Base-by-base conservation (phyloP, 1,140 invertebrate species). In the Drosophila pectinifera region DNA sequence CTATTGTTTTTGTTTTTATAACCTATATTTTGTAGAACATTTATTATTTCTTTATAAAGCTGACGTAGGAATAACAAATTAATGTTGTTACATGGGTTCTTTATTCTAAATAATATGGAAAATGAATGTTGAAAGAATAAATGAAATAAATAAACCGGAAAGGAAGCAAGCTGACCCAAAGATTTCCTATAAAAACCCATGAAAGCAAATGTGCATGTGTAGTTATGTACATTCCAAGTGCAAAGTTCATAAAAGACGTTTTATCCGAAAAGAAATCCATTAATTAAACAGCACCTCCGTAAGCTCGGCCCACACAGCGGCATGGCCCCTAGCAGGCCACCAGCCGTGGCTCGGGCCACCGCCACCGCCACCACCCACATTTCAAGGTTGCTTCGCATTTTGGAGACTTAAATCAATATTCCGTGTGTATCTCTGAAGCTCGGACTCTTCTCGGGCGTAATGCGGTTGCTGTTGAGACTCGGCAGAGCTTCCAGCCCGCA, bases 331-430 rank as follows among this genome's bases (percentile, higher is more conserved):
- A 49, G 34, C 55, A 41, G 39, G 11, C n/a, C 62, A 31, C 11
- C 14, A 20, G 45, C 59, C 38, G 22, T 28, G 48, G 39, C 46
- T 28, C 0, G 26, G 26, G 6, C 22, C 22, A 2, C 22, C 22
- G 22, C 55, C 59, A 41, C 54, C 38, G 49, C 48, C 48, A 55
- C 83, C 83, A 63, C 79, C 65, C 79, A 81, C 73, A 80, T 73
- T 76, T 80, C 84, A 86, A 86, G 69, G 69, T 73, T 84, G 74
- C 80, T 74, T 63, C 74, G 57, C 64, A 55, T 77, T 53, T 80
- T 63, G 73, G 79, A 45, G 58, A 68, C 49, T 73, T 73, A 43
- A 73, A 74, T 74, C 73, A 75, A 76, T 76, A 75, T 75, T 75
- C 61, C 39, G 61, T 75, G 34, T 75, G 69, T 73, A 69, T 70